Conservation (phyloP, 2,113 vertebrate genomes). For the Dermatemys mawii region DNA sequence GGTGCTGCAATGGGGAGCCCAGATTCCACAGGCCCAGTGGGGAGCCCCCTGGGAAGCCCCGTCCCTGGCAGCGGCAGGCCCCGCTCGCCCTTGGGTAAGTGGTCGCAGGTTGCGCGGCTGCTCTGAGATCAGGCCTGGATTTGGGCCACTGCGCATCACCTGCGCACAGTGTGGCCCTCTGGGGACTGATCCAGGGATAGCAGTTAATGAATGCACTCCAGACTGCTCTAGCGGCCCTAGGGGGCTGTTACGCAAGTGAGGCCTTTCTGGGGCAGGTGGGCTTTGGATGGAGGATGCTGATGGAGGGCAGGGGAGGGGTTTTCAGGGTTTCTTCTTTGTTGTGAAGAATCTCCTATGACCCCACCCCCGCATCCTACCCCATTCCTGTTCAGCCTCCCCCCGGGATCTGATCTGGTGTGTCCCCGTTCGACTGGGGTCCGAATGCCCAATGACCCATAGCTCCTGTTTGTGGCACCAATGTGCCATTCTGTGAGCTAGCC, state of each 20-base stretch:
- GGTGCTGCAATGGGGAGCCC: not conserved
- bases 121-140: not conserved
- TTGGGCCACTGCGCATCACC: not conserved
- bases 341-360: too few species aligned
- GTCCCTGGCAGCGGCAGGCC: not conserved
- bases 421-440: not conserved
- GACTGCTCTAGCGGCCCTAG: too few species aligned
- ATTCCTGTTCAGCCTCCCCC: not conserved
- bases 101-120: not conserved
- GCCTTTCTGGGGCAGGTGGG: not conserved
- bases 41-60: slow-evolving; percentile 56
- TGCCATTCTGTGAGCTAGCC: not conserved
- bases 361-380: not conserved
- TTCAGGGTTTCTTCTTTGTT: not conserved
- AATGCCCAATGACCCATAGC: not conserved
- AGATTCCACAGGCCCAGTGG: not conserved
- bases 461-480: not conserved
- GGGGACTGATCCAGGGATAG: not conserved
- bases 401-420: not conserved
- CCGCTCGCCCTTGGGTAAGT: slow-evolving; percentile 46
- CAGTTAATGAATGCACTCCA: not conserved
- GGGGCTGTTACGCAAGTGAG: not conserved
- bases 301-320: not conserved
- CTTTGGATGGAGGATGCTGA: not conserved
- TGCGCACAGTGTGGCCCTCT: not conserved